A percentile compares a stretch with the other conserved stretches of the same genome.
Conservation (phyloP, 2,888 invertebrate species). For the Metellina segmentata region DNA sequence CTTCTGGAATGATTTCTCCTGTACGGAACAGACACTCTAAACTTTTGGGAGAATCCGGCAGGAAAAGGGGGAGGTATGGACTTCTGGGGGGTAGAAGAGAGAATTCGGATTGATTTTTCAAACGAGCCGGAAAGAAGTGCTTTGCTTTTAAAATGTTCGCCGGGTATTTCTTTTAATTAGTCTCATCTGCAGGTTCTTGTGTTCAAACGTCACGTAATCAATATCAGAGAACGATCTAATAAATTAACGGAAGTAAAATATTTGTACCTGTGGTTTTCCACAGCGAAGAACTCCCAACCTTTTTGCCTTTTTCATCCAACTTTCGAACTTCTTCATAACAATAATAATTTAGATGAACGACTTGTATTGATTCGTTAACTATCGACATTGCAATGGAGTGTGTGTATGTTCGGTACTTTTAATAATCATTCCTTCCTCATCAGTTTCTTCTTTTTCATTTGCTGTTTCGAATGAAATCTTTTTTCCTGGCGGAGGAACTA, state of each 20-base stretch:
- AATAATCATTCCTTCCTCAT: conserved; percentile 5
- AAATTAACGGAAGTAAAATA: conserved; percentile 51
- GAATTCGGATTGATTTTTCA: conserved; percentile 38
- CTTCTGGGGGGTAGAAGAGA: background rate
- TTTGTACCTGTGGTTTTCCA: conserved; percentile 15
- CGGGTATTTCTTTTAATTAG: conserved; percentile 44
- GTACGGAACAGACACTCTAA: conserved; percentile 14
- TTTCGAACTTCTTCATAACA: background rate
- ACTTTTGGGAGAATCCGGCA: background rate
- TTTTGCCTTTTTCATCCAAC: background rate
- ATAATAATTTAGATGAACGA: conserved; percentile 11
- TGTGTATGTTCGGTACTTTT: conserved; percentile 3
- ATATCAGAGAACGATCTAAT: conserved; percentile 24
- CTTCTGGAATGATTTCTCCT: conserved; percentile 15
- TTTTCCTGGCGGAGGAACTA: too few relatives aligned
- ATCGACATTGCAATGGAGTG: background rate
- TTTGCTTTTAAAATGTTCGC: conserved; percentile 20
- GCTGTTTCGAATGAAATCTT: too few relatives aligned
- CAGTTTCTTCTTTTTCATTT: background rate
- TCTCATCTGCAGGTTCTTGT: conserved; percentile 9
- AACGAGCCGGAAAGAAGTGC: conserved; percentile 16
- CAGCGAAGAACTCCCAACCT: background rate
- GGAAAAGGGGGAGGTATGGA: background rate
- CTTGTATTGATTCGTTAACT: background rate
- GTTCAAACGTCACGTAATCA: conserved; percentile 29